A percentile compares a stretch with the other conserved stretches of the same genome.
phyloP scores from a whole-genome alignment of 2,113 vertebrate species.

The Macroglossus sobrinus region DNA sequence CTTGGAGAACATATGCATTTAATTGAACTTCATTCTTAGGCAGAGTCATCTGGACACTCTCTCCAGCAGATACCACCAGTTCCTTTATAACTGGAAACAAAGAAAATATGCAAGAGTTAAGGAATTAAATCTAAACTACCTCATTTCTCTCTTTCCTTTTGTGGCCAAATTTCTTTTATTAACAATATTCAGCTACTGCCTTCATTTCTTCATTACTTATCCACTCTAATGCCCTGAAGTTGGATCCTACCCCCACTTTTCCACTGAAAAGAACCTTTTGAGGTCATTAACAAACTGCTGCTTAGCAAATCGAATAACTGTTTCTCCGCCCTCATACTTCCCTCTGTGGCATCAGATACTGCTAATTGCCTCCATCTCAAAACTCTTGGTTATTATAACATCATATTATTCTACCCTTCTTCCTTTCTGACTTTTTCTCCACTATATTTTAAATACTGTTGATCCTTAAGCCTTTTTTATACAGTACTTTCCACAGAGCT shows the following conservation, averaged over 20 bases:
- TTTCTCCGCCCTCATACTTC: background rate
- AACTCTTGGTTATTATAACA: background rate
- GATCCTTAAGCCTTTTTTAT: background rate
- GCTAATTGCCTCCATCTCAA: background rate
- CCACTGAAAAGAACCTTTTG: background rate
- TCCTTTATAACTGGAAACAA: constrained; percentile 85
- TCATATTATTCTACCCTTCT: background rate
- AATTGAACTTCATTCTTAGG: constrained; percentile 92
- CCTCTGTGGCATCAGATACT: background rate
- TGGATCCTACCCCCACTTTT: background rate
- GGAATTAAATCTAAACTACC: constrained; percentile 5
- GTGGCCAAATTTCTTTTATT: background rate
- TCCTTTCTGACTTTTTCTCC: background rate
- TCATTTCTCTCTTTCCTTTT: background rate
- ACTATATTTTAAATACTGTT: background rate
- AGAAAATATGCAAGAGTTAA: constrained; percentile 31
- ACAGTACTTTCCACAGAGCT: constrained; percentile 28
- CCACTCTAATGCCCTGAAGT: background rate
- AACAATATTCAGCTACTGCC: background rate
- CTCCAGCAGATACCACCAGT: constrained; percentile 95
- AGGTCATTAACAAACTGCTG: constrained; percentile 16
- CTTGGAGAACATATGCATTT: constrained; percentile 92
- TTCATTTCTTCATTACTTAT: constrained; percentile 35
- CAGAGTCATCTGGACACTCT: constrained; percentile 93
- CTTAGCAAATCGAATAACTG: background rate